phyloP scores from a whole-genome alignment of 2,113 vertebrate genomes.

The Sterna hirundo region DNA sequence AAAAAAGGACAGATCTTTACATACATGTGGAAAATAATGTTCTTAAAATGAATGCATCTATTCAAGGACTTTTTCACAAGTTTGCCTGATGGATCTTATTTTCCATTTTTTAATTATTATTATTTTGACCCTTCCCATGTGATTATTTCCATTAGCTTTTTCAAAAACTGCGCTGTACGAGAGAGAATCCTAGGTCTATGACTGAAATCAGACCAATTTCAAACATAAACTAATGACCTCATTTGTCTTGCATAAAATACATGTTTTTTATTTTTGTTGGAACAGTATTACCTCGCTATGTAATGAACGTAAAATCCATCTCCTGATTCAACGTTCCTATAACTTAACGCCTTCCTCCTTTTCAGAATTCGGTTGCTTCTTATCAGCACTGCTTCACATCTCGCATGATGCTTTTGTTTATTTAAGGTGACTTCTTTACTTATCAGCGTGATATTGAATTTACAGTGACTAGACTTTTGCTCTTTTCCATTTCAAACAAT shows the following conservation, averaged over 20 bases:
- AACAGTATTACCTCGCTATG: background rate
- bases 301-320: slow-evolving; percentile 16
- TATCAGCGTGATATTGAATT: background rate
- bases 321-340: background rate
- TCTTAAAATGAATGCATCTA: slow-evolving; percentile 2
- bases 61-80: slow-evolving; percentile 1
- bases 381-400: background rate
- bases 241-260: slow-evolving; percentile 53
- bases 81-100: background rate
- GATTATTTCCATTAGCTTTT: background rate
- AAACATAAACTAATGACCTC: slow-evolving; percentile 52
- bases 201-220: slow-evolving; percentile 27
- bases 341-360: slow-evolving; percentile 31
- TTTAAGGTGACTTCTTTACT: background rate
- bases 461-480: background rate
- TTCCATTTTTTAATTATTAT: background rate
- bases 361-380: background rate
- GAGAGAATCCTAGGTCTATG: slow-evolving; percentile 26
- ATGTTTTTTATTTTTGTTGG: slow-evolving; percentile 41
- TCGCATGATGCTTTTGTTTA: background rate
- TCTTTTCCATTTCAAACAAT: background rate
- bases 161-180: background rate
- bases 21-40: background rate
- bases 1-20: background rate
- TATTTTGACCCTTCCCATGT: background rate